These are phyloP conservation scores for Noturus placidus DNA, from an alignment of 2,113 vertebrate genomes.

Conservation along the genomic window DNA sequence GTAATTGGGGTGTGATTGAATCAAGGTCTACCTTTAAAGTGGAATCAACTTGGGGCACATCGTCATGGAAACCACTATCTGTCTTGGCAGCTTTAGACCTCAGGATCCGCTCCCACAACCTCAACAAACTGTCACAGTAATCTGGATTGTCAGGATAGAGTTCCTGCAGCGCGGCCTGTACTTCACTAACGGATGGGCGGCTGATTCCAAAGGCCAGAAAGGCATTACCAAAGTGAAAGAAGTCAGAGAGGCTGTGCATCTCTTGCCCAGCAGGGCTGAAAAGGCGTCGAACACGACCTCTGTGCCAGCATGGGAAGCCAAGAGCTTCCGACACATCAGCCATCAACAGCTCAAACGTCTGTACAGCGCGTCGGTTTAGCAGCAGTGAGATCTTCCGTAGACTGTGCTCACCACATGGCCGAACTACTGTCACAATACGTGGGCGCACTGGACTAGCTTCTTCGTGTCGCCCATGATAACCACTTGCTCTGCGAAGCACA, in stretches of 20 bases:
- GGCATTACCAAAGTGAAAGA: slow-evolving; percentile 86
- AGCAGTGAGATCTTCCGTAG: slow-evolving; percentile 86
- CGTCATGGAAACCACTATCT: slow-evolving; percentile 69
- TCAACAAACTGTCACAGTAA: slow-evolving; percentile 66
- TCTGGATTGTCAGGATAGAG: slow-evolving; percentile 79
- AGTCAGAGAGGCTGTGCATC: slow-evolving; percentile 81
- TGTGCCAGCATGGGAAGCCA: slow-evolving; percentile 90
- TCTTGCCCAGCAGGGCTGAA: slow-evolving; percentile 79
- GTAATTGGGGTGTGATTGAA: slow-evolving; percentile 8
- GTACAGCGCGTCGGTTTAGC: slow-evolving; percentile 85
- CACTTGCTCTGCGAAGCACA: slow-evolving; percentile 15
- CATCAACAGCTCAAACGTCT: slow-evolving; percentile 89
- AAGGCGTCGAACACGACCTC: slow-evolving; percentile 83
- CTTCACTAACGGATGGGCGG: slow-evolving; percentile 76
- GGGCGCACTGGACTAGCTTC: slow-evolving; percentile 85
- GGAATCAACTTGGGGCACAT: slow-evolving; percentile 4
- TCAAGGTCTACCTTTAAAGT: neutral
- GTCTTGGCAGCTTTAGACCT: slow-evolving; percentile 75
- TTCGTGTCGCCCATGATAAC: slow-evolving; percentile 73
- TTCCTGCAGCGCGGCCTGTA: slow-evolving; percentile 84
- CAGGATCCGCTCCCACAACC: slow-evolving; percentile 76
- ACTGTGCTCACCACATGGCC: slow-evolving; percentile 70
- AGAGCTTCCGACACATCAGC: slow-evolving; percentile 90
- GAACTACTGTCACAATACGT: slow-evolving; percentile 86
- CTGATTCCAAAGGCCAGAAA: slow-evolving; percentile 86